Conservation (phyloP, 2,797 vertebrate genomes). For the Argya squamiceps region DNA sequence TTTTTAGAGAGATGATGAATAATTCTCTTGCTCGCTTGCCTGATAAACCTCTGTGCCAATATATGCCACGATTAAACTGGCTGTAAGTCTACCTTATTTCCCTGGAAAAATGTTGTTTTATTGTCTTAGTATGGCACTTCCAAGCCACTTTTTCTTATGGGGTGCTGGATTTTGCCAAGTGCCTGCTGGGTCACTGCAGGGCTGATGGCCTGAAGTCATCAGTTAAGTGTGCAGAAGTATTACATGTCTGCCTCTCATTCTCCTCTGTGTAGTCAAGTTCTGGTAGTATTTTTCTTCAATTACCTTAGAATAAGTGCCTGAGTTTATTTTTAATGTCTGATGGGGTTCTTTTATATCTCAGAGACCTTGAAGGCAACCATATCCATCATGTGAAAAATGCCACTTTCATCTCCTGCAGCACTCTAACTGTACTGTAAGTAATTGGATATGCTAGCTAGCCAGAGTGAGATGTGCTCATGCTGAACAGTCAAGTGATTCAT, state of each 20-base stretch:
- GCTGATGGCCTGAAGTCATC: neutral
- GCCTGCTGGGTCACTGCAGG: neutral
- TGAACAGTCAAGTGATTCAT: neutral
- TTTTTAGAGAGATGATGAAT: conserved; percentile 87
- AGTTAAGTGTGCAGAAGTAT: neutral
- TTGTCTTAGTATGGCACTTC: neutral
- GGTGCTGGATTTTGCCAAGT: neutral
- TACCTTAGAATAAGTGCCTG: neutral
- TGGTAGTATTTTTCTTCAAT: neutral
- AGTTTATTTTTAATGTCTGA: conserved; percentile 10
- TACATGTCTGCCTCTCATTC: neutral
- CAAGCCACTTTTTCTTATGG: neutral
- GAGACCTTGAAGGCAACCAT: conserved; percentile 92
- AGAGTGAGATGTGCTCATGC: neutral
- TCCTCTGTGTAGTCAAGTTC: neutral
- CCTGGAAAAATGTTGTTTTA: neutral
- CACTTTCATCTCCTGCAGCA: conserved; percentile 89
- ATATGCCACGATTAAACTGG: conserved; percentile 93
- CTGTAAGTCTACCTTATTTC: conserved; percentile 82
- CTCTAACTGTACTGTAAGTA: conserved; percentile 95
- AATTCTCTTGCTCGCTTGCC: conserved; percentile 87
- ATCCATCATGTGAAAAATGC: conserved; percentile 88
- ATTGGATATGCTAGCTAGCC: neutral
- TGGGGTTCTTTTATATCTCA: conserved; percentile 68
- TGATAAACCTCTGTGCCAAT: conserved; percentile 85